Evolutionary conservation across 2,113 vertebrate species (phyloP), one percentile per base, ranked within the genome.

Genomic region (Sander vitreus): DNA sequence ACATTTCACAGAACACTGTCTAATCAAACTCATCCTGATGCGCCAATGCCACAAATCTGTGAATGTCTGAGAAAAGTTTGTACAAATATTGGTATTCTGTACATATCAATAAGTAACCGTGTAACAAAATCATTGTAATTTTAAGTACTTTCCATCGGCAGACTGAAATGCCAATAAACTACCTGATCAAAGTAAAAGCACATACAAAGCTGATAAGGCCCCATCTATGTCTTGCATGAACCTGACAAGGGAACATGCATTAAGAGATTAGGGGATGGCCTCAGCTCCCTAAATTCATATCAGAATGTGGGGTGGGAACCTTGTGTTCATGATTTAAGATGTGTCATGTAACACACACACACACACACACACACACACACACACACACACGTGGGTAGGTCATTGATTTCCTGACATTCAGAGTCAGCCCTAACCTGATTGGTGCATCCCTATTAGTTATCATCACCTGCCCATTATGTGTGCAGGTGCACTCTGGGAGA

Each of bases 171-270:
- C 10, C 23, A 58, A 47, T 25, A 39, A 25, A 53, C 23, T 33
- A 13, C 15, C 23, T 23, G 9, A 10, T 25, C 14, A 14, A 68
- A 36, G 47, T 25, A 25, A 39, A 63, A 19, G 7, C 59, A 79
- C 19, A 15, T 63, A 5, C 6, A 54, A 36, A 36, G 36, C 6
- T 91, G 94, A 95, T 95, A 95, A 95, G 88, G 85, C 90, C 83
- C 90, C 92, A 93, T 95, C 93, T 94, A 90, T 93, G 93, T 89
- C 88, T 93, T 84, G 81, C 47, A 66, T 92, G 93, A 93, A 91
- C 92, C 85, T 77, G 83, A 93, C 93, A 94, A 94, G 94, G 78
- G 89, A 94, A 93, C 93, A 92, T 90, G 90, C 92, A 94, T 94
- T 93, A 93, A 84, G 87, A 95, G 94, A 95, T 95, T 94, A 94